phyloP scores from a whole-genome alignment of 2,888 invertebrate genomes.

The Euzophera pinguis region DNA sequence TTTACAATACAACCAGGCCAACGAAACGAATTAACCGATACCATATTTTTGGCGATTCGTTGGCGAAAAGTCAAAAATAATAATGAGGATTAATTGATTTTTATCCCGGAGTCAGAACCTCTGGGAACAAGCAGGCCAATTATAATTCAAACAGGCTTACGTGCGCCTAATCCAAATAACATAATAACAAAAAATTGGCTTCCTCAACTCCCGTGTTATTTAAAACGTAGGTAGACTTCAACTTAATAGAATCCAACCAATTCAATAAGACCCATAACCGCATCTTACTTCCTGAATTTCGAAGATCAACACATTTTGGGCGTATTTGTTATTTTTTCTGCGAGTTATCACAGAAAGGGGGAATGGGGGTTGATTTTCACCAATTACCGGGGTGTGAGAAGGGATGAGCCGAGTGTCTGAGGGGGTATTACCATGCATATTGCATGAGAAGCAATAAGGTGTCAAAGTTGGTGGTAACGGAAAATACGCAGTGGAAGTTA shows the following conservation, averaged over 20 bases:
- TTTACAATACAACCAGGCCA: too few species aligned
- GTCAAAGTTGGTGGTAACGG: conserved; percentile 48
- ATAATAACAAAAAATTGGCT: conserved; percentile 17
- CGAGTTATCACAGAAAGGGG: conserved; percentile 30
- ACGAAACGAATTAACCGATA: too few species aligned
- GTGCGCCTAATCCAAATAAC: conserved; percentile 18
- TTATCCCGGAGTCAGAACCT: too few species aligned
- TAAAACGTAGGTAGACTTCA: conserved; percentile 8
- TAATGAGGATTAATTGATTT: too few species aligned
- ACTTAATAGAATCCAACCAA: conserved; percentile 6
- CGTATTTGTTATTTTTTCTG: conserved; percentile 11
- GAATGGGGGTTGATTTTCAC: conserved; percentile 42
- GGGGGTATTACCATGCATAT: conserved; percentile 66
- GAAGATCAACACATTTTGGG: conserved; percentile 1
- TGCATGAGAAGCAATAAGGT: conserved; percentile 66
- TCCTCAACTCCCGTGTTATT: conserved; percentile 3
- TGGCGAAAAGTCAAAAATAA: too few species aligned
- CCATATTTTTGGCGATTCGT: too few species aligned
- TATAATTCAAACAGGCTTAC: not conserved
- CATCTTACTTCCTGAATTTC: not conserved
- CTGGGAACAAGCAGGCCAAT: too few species aligned
- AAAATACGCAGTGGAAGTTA: conserved; percentile 27
- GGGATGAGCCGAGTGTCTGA: conserved; percentile 38
- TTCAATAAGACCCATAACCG: not conserved
- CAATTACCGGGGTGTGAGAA: conserved; percentile 45